These are phyloP conservation scores for Drosophila kokeensis DNA, from an alignment of 2,888 invertebrate genomes.

Conservation along the genomic window DNA sequence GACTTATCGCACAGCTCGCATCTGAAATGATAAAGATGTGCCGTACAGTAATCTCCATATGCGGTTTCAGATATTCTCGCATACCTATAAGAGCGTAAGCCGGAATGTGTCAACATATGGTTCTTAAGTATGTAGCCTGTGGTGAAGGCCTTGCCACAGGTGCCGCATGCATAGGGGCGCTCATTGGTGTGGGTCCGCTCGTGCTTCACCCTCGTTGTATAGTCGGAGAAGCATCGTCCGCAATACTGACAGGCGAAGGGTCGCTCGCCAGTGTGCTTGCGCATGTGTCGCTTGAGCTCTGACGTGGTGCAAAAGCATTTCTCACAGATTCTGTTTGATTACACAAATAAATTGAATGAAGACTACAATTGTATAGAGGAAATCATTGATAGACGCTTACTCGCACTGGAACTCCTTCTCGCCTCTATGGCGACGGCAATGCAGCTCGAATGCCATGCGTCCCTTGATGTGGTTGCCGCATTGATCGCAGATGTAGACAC, in stretches of 20 bases:
- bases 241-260: slow-evolving; percentile 74
- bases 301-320: slow-evolving; percentile 75
- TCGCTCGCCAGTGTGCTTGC: slow-evolving; percentile 73
- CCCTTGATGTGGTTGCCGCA: slow-evolving; percentile 73
- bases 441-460: slow-evolving; percentile 72
- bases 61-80: neutral
- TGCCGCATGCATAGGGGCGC: slow-evolving; percentile 71
- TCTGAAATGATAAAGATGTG: slow-evolving; percentile 27
- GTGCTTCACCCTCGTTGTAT: slow-evolving; percentile 70
- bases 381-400: slow-evolving; percentile 40
- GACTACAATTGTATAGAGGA: neutral
- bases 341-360: neutral
- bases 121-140: slow-evolving; percentile 74
- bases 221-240: slow-evolving; percentile 72
- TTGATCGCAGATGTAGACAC: slow-evolving; percentile 71
- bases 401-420: slow-evolving; percentile 76
- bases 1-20: slow-evolving; percentile 75
- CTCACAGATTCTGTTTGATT: slow-evolving; percentile 59
- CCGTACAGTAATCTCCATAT: neutral
- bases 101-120: slow-evolving; percentile 74
- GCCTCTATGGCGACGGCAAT: slow-evolving; percentile 73
- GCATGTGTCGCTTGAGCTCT: slow-evolving; percentile 74
- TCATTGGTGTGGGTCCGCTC: slow-evolving; percentile 79
- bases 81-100: slow-evolving; percentile 71
- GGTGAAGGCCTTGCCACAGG: slow-evolving; percentile 77